Evolutionary conservation across 2,888 invertebrate species (phyloP), one percentile per base, ranked within the genome.

Genomic region (Oscheius sp.): DNA sequence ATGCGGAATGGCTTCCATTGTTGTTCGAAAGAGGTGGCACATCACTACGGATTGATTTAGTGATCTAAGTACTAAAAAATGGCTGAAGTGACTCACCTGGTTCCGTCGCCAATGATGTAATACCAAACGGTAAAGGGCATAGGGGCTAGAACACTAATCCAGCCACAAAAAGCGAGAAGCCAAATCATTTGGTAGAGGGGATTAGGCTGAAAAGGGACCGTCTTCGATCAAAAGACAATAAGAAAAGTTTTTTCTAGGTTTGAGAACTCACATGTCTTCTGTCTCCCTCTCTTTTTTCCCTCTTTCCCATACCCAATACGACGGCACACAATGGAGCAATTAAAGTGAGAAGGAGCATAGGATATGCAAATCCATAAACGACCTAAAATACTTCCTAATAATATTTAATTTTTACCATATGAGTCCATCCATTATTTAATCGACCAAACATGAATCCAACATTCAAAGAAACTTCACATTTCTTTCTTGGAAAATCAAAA

Each of bases 401-500:
- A 44, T 44, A 41, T 44, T 5, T 4, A 30, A 45, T 2, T 26
- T 30, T 20, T 51, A 70, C 79, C 79, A 84, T 79, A 67, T 84
- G 84, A 6, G 80, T 73, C 84, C 84, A 84, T 17, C 80, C 80
- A 67, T 84, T 82, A 70, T 84, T 84, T 20, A 84, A 56, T 44
- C 81, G 75, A 30, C 84, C 84, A 62, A 84, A 84, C 84, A 84
- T 84, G 68, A 84, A 84, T n/a, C 81, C 83, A 12, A 84, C 84
- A 68, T 84, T 82, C n/a, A 80, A 74, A 14, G 84, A 82, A 2
- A 84, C 78, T 71, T 79, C 79, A 57, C 84, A 84, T 70, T 76
- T 78, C 59, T 80, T 81, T 32, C 79, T 70, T 8, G 82, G 81
- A 67, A 85, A 84, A 51, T 85, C 84, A 59, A 77, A 84, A 66